Evolutionary conservation across 2,113 vertebrate species (phyloP), one percentile per base, ranked within the genome.

Genomic region (Perognathus longimembris): DNA sequence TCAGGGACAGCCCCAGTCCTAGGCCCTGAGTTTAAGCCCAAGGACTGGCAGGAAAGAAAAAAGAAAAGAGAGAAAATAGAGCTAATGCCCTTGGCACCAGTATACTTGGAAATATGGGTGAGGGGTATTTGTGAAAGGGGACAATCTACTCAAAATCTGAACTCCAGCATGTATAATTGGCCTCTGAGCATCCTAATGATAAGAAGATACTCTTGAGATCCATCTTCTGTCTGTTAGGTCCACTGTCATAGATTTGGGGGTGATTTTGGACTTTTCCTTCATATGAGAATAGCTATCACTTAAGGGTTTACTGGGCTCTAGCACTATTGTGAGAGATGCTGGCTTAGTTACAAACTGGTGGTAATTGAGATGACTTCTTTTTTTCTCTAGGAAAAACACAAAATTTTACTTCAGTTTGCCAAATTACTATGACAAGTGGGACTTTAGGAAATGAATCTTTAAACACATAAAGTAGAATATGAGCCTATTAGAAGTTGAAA

Each of bases 321-420:
- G 6, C 63, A 76, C 32, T 38, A 21, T 70, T 64, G 66, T 21
- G 34, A 75, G 22, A 70, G 61, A 14, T 40, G 45, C 32, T 26
- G 74, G 69, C 12, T 88, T 90, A 24, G 82, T 89, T 95, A 81
- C 82, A 85, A 21, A 36, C 1, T 76, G n/a, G 76, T 87, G 42
- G 45, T 64, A 70, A 76, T 22, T 76, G 86, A 61, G 54, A 84
- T 88, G 28, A 85, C 42, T 42, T 80, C 42, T 66, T 30, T 87
- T 30, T 77, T 67, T 38, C 18, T 45, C 54, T 22, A 71, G 71
- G 50, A 54, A 74, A 85, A 75, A 80, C 24, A 75, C 70, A 50
- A 64, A 45, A 38, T 69, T 82, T 61, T 80, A 36, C 89, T 89
- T 91, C 69, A 63, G 36, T 90, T 95, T 90, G 76, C 61, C 32